These are phyloP conservation scores for Lutjanus argentimaculatus DNA, from an alignment of 2,797 vertebrate species.

Conservation along the genomic window DNA sequence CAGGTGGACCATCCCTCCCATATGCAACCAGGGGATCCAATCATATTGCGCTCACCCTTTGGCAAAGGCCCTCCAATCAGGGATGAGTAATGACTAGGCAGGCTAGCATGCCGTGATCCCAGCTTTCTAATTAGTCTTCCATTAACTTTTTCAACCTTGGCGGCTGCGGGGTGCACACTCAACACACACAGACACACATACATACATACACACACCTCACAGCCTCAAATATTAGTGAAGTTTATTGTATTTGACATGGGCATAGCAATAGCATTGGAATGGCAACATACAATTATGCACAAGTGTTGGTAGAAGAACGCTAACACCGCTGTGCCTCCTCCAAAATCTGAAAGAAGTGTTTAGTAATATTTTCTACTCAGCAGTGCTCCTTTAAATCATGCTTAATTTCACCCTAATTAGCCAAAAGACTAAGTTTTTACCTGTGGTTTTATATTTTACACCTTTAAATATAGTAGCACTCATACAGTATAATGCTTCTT, in stretches of 20 bases:
- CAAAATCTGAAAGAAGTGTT: conserved; percentile 51
- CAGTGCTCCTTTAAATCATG: conserved; percentile 28
- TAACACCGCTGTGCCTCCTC: conserved; percentile 1
- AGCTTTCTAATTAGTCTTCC: conserved; percentile 88
- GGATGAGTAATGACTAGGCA: conserved; percentile 86
- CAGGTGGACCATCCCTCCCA: conserved; percentile 44
- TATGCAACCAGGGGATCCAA: conserved; percentile 57
- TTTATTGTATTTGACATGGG: too few relatives aligned
- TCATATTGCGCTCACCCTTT: conserved; percentile 76
- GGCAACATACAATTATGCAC: too few relatives aligned
- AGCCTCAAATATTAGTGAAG: conserved; percentile 1
- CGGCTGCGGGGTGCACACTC: conserved; percentile 72
- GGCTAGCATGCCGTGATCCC: conserved; percentile 84
- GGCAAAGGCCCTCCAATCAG: conserved; percentile 84
- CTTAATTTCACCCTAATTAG: conserved; percentile 15
- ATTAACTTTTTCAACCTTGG: conserved; percentile 88
- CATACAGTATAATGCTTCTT: neutral
- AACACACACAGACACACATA: conserved; percentile 44
- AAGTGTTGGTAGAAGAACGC: too few relatives aligned
- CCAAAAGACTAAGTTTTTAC: neutral
- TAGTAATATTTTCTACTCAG: conserved; percentile 31
- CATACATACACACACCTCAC: conserved; percentile 12
- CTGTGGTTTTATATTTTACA: neutral
- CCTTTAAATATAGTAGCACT: neutral
- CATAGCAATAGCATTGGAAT: too few relatives aligned